Base-by-base conservation (phyloP, 2,888 invertebrate genomes). In the Deilephila porcellus region DNA sequence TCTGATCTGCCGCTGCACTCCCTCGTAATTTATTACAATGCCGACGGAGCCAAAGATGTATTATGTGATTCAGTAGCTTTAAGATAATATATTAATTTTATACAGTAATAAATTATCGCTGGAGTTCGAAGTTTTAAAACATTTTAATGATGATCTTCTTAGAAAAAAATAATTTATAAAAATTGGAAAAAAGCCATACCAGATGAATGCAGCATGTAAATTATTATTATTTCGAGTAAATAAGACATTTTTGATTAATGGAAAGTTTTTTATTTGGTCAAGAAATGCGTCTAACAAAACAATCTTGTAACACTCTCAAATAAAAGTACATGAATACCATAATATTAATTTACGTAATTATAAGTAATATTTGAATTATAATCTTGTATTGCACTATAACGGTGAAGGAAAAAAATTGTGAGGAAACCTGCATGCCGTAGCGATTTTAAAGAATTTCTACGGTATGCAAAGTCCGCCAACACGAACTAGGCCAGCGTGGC, bases 1-100 rank as follows among this genome's bases (percentile, higher is more conserved):
- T 64, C 63, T 37, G 19, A 17, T 34, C 45, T 64, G 37, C n/a
- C n/a, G 7, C 20, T 64, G 20, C 37, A 20, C 14, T 64, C 20
- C 7, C 25, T 64, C 64, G 45, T 64, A 45, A 45, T 45, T 45
- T 37, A 64, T 45, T 64, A 64, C 45, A 64, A 64, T 25, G 45
- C 20, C 64, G 7, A 34, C 7, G 32, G n/a, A 63, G 34, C 62
- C 34, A 19, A 29, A 19, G 34, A 34, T 63, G 62, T 7, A 34
- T 34, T 32, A 63, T 63, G 7, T 3, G 60, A 14, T 29, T 60
- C 60, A 29, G 60, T 60, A 29, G 29, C 19, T 34, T 56, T 56
- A 2, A 56, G 17, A 56, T 6, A n/a, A 56, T n/a, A 19, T 19
- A 56, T 19, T 19, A 17, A 56, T 56, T 37, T 53, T 17, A 17